phyloP scores from a whole-genome alignment of 2,888 invertebrate species.

The Lasioglossum vierecki region DNA sequence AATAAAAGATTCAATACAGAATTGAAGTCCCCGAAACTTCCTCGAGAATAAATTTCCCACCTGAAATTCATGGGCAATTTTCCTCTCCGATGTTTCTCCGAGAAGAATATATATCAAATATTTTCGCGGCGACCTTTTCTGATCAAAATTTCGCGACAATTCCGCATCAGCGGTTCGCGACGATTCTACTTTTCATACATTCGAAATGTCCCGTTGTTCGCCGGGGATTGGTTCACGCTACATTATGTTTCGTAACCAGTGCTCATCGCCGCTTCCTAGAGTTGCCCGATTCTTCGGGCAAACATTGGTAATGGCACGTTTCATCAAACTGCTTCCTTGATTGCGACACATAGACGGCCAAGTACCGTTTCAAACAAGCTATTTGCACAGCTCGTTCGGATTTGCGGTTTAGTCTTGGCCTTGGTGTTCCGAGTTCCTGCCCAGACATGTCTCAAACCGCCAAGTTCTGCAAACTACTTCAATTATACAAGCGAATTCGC shows the following conservation, averaged over 20 bases:
- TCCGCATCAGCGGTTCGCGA: background rate
- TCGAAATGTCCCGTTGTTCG: background rate
- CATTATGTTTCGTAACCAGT: background rate
- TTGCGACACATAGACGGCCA: conserved; percentile 5
- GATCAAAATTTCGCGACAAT: background rate
- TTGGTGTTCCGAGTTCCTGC: conserved; percentile 32
- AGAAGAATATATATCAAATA: background rate
- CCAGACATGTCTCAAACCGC: conserved; percentile 37
- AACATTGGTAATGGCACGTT: conserved; percentile 16
- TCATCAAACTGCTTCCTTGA: conserved; percentile 12
- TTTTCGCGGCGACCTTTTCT: background rate
- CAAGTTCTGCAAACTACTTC: conserved; percentile 28
- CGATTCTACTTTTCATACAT: background rate
- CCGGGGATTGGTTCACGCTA: background rate
- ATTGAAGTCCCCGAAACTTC: background rate
- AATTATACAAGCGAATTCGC: conserved; percentile 10
- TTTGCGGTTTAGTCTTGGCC: conserved; percentile 43
- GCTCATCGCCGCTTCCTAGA: background rate
- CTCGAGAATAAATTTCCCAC: background rate
- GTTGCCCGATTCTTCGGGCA: background rate
- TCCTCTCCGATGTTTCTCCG: background rate
- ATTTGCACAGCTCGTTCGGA: conserved; percentile 26
- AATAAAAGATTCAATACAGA: background rate
- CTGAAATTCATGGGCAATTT: background rate
- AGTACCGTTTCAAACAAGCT: conserved; percentile 16